Evolutionary conservation across 2,888 invertebrate species (phyloP).

Genomic region (Xylophagus ater): DNA sequence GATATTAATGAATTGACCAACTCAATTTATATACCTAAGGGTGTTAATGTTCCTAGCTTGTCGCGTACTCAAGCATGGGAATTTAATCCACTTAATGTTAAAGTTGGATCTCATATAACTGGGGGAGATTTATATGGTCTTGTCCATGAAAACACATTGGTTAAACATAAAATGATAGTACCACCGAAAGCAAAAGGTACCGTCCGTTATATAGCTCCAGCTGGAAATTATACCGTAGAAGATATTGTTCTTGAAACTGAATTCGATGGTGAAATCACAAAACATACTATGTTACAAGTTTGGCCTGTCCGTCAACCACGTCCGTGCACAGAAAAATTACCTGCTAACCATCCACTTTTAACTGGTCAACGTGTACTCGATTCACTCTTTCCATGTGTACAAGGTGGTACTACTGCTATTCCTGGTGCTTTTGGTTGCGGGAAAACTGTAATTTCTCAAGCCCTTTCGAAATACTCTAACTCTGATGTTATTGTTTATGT

Average conservation of each 20-base stretch:
- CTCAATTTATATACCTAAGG: slow-evolving; percentile 99
- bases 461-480: slow-evolving; percentile 98
- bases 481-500: slow-evolving; percentile 99
- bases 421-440: slow-evolving; percentile 99
- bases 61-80: slow-evolving; percentile 80
- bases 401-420: slow-evolving; percentile 97
- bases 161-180: slow-evolving; percentile 93
- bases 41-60: slow-evolving; percentile 88
- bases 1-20: slow-evolving; percentile 88
- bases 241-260: slow-evolving; percentile 97
- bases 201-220: slow-evolving; percentile 85
- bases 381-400: slow-evolving; percentile 97
- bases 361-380: slow-evolving; percentile 98
- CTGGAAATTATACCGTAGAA: slow-evolving; percentile 87
- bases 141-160: slow-evolving; percentile 94
- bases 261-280: slow-evolving; percentile 89
- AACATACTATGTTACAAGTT: slow-evolving; percentile 95
- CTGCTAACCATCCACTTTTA: slow-evolving; percentile 94
- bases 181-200: slow-evolving; percentile 94
- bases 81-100: slow-evolving; percentile 73
- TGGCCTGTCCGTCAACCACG: slow-evolving; percentile 99
- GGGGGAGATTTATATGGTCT: slow-evolving; percentile 95
- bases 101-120: slow-evolving; percentile 94
- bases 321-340: slow-evolving; percentile 93
- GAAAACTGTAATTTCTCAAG: slow-evolving; percentile 99